Percentiles rank a stretch among this genome's conserved stretches.
These are phyloP conservation scores for Merops nubicus DNA, from an alignment of 2,113 vertebrate species.

Conservation along the genomic window DNA sequence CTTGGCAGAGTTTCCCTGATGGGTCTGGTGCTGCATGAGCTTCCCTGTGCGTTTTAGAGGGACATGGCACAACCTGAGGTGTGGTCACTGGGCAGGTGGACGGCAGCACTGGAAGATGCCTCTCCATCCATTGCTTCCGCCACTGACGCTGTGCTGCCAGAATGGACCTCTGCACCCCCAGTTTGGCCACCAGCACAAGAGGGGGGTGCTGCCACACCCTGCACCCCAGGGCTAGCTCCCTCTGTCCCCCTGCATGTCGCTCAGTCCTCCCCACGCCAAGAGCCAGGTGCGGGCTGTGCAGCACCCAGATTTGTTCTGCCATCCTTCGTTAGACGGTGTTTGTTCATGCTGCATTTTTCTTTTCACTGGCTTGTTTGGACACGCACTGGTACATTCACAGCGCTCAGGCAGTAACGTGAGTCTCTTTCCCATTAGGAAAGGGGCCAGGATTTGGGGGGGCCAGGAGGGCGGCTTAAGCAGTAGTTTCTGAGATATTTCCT, in stretches of 20 bases:
- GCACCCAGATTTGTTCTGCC: slow-evolving; percentile 13
- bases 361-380: slow-evolving; percentile 61
- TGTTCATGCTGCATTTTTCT: slow-evolving; percentile 64
- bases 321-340: slow-evolving; percentile 7
- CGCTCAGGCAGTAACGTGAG: slow-evolving; percentile 53
- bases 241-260: accelerated
- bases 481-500: slow-evolving; percentile 61
- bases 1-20: neutral
- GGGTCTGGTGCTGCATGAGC: accelerated
- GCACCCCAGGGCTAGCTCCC: neutral
- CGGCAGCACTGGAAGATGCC: accelerated
- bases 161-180: neutral
- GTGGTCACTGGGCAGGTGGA: accelerated
- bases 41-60: neutral
- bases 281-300: slow-evolving; percentile 37
- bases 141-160: neutral
- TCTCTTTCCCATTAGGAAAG: slow-evolving; percentile 61
- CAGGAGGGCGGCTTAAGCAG: slow-evolving; percentile 28
- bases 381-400: slow-evolving; percentile 59
- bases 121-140: neutral
- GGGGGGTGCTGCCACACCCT: neutral
- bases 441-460: slow-evolving; percentile 45
- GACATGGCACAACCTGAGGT: neutral
- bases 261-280: neutral
- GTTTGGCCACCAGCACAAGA: neutral